Conservation (phyloP, 2,113 vertebrate species). For the Heterotilapia buettikoferi region DNA sequence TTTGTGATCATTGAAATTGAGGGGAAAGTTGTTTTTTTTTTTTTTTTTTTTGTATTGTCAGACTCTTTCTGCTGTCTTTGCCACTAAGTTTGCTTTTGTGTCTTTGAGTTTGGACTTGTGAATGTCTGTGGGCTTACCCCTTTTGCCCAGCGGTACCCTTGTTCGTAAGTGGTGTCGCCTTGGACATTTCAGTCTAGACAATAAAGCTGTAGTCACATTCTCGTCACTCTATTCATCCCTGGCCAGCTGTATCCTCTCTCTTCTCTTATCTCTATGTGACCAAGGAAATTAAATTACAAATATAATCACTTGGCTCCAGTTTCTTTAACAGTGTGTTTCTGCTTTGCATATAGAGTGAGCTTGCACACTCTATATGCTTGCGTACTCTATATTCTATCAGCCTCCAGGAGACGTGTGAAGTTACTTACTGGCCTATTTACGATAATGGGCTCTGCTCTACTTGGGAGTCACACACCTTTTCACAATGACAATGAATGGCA, state of each 20-base stretch:
- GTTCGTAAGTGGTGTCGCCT: constrained; percentile 32
- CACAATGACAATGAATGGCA: constrained; percentile 40
- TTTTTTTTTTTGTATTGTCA: not conserved
- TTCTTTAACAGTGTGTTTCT: constrained; percentile 62
- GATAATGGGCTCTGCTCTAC: constrained; percentile 62
- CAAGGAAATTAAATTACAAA: constrained; percentile 79
- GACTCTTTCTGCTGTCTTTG: not conserved
- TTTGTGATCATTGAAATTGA: not conserved
- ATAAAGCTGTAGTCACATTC: constrained; percentile 56
- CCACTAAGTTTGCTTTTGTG: not conserved
- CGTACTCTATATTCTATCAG: not conserved
- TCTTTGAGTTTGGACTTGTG: not conserved
- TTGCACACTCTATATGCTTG: not conserved
- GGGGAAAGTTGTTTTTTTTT: not conserved
- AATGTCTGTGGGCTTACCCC: not conserved
- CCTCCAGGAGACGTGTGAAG: constrained; percentile 52
- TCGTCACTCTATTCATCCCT: constrained; percentile 50
- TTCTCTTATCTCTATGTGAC: constrained; percentile 69
- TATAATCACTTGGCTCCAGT: constrained; percentile 68
- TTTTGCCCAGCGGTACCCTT: constrained; percentile 4
- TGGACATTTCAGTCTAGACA: constrained; percentile 58
- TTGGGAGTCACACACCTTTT: constrained; percentile 48
- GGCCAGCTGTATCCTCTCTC: constrained; percentile 47
- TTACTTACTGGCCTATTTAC: constrained; percentile 68
- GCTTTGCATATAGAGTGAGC: constrained; percentile 75